Base-by-base conservation (phyloP, 2,888 invertebrate species). In the Drosophila algonquin region DNA sequence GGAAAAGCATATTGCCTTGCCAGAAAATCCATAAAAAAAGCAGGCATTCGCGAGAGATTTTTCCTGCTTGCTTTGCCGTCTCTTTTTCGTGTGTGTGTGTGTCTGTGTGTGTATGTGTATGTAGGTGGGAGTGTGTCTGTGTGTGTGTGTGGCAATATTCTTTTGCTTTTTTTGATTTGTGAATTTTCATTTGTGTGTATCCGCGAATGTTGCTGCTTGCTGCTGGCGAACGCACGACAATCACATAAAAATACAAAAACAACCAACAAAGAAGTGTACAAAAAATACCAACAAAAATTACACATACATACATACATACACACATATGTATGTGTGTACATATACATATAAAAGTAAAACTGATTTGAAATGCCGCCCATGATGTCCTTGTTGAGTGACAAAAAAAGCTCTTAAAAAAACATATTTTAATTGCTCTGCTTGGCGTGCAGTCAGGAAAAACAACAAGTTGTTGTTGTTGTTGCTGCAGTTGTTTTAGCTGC, bases 81-180 rank as follows among this genome's bases (percentile, higher is more conserved):
- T 70, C 55, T 68, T 64, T 73, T 61, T 67, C 35, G 45, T 47
- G 40, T 40, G 14, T 40, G 40, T 63, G 16, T 32, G 40, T 53
- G 24, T 52, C 65, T 75, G 54, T 74, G 68, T 61, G 24, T 52
- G 69, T 75, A 52, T 74, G 68, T 61, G 52, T 68, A 64, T 60
- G 73, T 61, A 62, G 47, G 55, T 56, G 63, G 69, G 62, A 50
- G 58, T 54, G 40, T 60, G 55, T 54, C 56, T 21, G 32, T 35
- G 57, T 75, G 45, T 47, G 73, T 79, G 72, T 76, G 64, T 75
- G 61, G 68, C 64, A 79, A 74, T 64, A 79, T 88, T 85, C 84
- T 73, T 76, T 81, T 87, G 77, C 75, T 81, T 84, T 73, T 30
- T 86, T 85, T 89, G 87, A 87, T 87, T 85, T 85, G 85, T 89